Evolutionary conservation across 2,797 vertebrate genomes (phyloP).

Genomic region (Pangasius krempfi): DNA sequence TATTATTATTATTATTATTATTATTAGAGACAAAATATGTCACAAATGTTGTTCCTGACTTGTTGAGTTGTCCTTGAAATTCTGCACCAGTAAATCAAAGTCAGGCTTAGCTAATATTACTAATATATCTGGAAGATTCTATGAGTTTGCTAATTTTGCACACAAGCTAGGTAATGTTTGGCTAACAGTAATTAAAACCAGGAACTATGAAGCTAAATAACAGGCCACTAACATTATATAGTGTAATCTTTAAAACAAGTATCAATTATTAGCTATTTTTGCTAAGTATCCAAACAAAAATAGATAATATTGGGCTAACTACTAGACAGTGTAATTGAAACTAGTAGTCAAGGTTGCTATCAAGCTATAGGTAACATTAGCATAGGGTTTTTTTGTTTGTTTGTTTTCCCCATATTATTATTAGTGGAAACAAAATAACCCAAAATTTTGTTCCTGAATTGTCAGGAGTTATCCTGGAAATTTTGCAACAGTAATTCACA

Average conservation of each 20-base stretch:
- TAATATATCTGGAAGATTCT: background rate
- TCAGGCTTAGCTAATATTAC: background rate
- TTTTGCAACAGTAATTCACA: too few relatives aligned
- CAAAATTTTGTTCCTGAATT: background rate
- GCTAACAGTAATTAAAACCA: background rate
- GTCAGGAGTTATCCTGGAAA: background rate
- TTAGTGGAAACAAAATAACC: background rate
- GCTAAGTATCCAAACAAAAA: background rate
- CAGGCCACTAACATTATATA: background rate
- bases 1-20: too few relatives aligned
- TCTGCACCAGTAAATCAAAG: background rate
- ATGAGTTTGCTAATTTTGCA: background rate
- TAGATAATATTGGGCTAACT: background rate
- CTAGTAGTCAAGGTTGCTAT: background rate
- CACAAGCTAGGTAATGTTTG: background rate
- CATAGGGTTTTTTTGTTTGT: background rate
- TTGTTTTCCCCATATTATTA: too few relatives aligned
- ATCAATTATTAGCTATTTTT: background rate
- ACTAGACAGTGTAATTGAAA: background rate
- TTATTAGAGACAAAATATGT: background rate
- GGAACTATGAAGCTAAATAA: background rate
- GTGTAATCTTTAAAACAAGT: background rate
- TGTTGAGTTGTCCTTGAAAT: background rate
- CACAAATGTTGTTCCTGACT: background rate
- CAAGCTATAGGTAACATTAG: background rate